Evolutionary conservation across 64 coral and sea anemone genomes (phyloP).

Genomic region (Pachyseris speciosa): DNA sequence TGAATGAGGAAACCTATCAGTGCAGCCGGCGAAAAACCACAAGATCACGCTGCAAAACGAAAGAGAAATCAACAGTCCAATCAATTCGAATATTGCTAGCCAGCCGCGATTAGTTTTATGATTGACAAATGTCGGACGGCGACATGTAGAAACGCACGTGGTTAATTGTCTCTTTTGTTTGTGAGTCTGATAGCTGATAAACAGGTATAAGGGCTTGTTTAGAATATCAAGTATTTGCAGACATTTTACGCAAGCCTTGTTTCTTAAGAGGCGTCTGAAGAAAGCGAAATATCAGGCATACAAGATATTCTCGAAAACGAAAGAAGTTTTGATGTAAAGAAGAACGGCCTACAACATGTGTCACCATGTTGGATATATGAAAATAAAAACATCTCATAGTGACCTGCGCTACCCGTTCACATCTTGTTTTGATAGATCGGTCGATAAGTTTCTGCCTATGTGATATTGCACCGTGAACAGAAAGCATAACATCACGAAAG

Average conservation of each 20-base stretch:
- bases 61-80: background rate
- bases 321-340: background rate
- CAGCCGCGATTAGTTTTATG: background rate
- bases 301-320: background rate
- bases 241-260: background rate
- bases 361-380: background rate
- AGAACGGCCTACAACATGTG: background rate
- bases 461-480: conserved; percentile 5
- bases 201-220: background rate
- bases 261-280: background rate
- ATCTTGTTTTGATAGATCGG: too few species aligned
- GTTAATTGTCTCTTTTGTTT: background rate
- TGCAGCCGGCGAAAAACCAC: background rate
- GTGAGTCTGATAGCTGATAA: background rate
- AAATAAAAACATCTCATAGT: background rate
- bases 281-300: background rate
- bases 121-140: background rate
- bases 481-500: background rate
- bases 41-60: too few species aligned
- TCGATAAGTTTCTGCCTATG: too few species aligned
- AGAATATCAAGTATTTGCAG: background rate
- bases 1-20: too few species aligned
- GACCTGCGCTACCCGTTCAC: background rate
- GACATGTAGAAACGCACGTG: background rate
- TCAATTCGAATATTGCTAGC: background rate